phyloP scores from a whole-genome alignment of 2,888 invertebrate species.

The Microplitis deprimator region DNA sequence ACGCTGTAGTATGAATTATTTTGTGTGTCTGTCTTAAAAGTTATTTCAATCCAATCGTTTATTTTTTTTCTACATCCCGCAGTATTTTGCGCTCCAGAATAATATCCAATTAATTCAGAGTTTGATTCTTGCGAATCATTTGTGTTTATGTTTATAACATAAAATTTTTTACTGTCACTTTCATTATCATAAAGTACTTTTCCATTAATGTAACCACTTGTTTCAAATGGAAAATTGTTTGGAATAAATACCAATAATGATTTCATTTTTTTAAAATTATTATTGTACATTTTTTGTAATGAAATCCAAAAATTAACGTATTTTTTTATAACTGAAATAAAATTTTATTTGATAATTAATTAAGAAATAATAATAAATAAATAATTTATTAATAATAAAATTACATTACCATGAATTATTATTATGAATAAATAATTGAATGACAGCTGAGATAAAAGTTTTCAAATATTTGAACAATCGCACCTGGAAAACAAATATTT shows the following conservation, averaged over 20 bases:
- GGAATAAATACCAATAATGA: conserved; percentile 64
- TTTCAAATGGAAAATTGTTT: conserved; percentile 51
- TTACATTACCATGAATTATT: too few species aligned
- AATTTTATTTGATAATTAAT: too few species aligned
- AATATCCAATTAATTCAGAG: conserved; percentile 60
- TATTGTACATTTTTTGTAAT: conserved; percentile 9
- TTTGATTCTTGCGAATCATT: conserved; percentile 44
- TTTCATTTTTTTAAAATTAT: conserved; percentile 50
- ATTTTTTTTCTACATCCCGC: conserved; percentile 50
- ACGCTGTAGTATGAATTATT: conserved; percentile 53
- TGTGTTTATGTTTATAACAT: conserved; percentile 55
- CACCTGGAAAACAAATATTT: too few species aligned
- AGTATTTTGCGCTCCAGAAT: conserved; percentile 49
- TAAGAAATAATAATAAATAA: too few species aligned
- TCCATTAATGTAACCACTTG: conserved; percentile 62
- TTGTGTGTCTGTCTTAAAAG: conserved; percentile 34
- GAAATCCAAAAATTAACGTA: neutral
- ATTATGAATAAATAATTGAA: too few species aligned
- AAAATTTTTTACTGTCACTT: conserved; percentile 60
- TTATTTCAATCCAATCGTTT: conserved; percentile 63
- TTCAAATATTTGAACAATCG: too few species aligned
- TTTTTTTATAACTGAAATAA: too few species aligned
- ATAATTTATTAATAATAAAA: too few species aligned
- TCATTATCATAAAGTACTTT: conserved; percentile 54
- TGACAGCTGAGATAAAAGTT: too few species aligned